Evolutionary conservation across 2,888 invertebrate species (phyloP).

Genomic region (Eupithecia subumbrata): DNA sequence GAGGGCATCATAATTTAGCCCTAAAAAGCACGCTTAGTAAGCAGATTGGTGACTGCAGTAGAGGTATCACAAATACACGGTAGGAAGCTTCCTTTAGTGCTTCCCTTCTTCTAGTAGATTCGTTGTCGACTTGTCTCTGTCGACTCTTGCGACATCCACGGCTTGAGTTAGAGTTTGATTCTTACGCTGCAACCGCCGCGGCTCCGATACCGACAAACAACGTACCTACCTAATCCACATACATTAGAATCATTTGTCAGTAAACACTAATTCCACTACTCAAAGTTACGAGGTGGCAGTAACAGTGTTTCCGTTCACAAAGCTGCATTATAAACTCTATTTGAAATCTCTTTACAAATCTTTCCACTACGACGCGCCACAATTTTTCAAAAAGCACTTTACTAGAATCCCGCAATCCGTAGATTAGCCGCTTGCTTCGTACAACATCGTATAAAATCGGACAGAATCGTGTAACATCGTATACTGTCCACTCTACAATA

Average conservation of each 20-base stretch:
- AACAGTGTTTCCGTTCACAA: neutral
- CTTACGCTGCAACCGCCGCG: too few relatives aligned
- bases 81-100: too few relatives aligned
- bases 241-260: neutral
- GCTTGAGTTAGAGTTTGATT: too few relatives aligned
- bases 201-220: too few relatives aligned
- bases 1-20: too few relatives aligned
- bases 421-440: constrained; percentile 22
- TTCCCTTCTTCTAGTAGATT: too few relatives aligned
- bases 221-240: neutral
- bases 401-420: neutral
- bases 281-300: neutral
- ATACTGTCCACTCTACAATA: constrained; percentile 19
- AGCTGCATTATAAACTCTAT: neutral
- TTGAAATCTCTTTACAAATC: constrained; percentile 1
- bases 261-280: neutral
- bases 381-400: constrained; percentile 10
- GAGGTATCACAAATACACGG: too few relatives aligned
- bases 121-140: too few relatives aligned
- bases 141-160: too few relatives aligned
- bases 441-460: neutral
- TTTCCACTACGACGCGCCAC: neutral
- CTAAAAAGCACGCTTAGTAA: too few relatives aligned
- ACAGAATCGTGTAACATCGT: constrained; percentile 12
- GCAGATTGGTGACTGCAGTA: too few relatives aligned